These are phyloP conservation scores for Oikopleura albicans DNA, from an alignment of 23 tunicate genomes.

Conservation along the genomic window DNA sequence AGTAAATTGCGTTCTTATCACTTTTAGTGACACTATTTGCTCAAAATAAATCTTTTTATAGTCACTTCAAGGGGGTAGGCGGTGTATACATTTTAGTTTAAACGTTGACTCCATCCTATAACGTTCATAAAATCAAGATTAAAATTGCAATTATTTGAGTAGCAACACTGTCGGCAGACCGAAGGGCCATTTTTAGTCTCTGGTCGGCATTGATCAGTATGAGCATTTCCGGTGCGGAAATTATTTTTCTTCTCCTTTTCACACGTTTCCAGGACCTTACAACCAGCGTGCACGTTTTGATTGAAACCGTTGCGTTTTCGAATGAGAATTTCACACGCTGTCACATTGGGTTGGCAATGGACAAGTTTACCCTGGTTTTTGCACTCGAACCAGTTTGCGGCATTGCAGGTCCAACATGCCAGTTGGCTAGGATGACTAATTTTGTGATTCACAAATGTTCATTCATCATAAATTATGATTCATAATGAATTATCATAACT, in stretches of 20 bases:
- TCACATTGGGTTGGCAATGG: not conserved
- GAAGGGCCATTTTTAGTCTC: not conserved
- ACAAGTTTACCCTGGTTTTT: not conserved
- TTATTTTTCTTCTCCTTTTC: not conserved
- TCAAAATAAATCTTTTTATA: too few species aligned
- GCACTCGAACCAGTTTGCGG: not conserved
- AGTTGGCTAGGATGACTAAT: not conserved
- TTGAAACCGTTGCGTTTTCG: not conserved
- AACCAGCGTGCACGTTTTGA: not conserved
- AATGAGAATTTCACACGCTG: not conserved
- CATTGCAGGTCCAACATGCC: not conserved
- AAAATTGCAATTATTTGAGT: conserved; percentile 1
- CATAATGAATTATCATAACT: too few species aligned
- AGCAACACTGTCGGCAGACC: conserved; percentile 8
- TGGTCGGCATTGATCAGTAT: not conserved
- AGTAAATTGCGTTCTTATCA: too few species aligned
- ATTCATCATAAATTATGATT: too few species aligned
- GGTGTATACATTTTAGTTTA: too few species aligned
- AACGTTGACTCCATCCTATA: not conserved
- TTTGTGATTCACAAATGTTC: too few species aligned
- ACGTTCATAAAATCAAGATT: not conserved
- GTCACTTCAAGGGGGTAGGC: too few species aligned
- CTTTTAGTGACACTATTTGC: too few species aligned
- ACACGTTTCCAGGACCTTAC: not conserved
- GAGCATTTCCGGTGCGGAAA: not conserved